Percentiles rank a stretch among this genome's conserved stretches.
These are phyloP conservation scores for Heteromurus nitidus DNA, from an alignment of 2,888 invertebrate species.

Conservation along the genomic window DNA sequence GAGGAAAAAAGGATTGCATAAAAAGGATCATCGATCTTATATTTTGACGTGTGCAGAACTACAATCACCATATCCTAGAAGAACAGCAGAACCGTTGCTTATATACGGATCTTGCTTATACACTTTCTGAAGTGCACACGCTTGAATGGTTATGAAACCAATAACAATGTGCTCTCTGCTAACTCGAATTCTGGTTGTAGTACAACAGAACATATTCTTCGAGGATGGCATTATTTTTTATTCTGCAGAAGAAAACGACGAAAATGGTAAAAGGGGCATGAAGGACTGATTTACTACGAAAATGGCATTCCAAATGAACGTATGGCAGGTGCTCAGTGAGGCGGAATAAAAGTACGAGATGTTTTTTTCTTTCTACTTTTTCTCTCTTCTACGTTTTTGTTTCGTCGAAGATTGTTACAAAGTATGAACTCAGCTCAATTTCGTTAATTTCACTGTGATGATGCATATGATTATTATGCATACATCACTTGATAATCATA, in stretches of 20 bases:
- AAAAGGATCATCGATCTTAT: constrained; percentile 2
- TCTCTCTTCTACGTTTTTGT: too few relatives aligned
- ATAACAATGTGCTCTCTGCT: too few relatives aligned
- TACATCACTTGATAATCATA: too few relatives aligned
- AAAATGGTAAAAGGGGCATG: constrained; percentile 15
- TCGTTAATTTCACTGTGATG: background rate
- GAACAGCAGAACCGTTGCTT: too few relatives aligned
- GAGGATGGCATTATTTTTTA: too few relatives aligned
- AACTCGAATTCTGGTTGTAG: too few relatives aligned
- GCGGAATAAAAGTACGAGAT: constrained; percentile 43
- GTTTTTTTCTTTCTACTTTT: background rate
- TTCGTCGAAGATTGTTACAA: too few relatives aligned
- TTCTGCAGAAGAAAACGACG: constrained; percentile 32
- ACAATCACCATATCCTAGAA: too few relatives aligned
- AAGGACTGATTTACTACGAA: constrained; percentile 4
- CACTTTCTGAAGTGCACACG: background rate
- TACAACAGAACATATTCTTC: too few relatives aligned
- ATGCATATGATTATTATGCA: background rate
- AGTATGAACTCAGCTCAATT: background rate
- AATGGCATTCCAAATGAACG: constrained; percentile 12
- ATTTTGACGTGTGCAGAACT: background rate
- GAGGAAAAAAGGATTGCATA: background rate
- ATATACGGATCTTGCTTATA: background rate
- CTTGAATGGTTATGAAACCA: background rate
- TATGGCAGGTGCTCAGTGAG: constrained; percentile 20